These are phyloP conservation scores for Podilymbus podiceps DNA, from an alignment of 2,113 vertebrate genomes.

Conservation along the genomic window DNA sequence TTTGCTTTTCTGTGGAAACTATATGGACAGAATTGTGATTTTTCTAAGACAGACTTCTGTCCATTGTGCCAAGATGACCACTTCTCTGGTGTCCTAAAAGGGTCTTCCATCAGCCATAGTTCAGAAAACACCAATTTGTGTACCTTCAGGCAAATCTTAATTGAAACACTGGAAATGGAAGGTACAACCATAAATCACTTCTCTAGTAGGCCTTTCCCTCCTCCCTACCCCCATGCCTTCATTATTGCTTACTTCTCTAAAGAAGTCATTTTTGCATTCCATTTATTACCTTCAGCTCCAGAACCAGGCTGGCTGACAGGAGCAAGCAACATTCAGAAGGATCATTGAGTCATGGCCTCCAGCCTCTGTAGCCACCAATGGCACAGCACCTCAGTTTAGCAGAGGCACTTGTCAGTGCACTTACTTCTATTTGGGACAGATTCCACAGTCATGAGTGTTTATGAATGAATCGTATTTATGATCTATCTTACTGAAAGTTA, in stretches of 20 bases:
- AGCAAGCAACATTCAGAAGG: neutral
- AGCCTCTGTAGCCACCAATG: neutral
- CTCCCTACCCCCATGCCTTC: neutral
- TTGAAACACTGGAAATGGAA: neutral
- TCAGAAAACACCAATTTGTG: neutral
- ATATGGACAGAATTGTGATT: neutral
- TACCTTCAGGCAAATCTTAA: neutral
- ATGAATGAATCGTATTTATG: neutral
- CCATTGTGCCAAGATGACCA: neutral
- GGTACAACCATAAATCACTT: neutral
- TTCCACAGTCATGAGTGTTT: neutral
- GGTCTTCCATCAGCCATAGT: neutral
- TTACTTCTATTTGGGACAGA: neutral
- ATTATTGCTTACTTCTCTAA: neutral
- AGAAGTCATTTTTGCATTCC: neutral
- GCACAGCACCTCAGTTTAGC: neutral
- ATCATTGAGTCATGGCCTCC: accelerated
- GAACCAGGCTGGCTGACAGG: neutral
- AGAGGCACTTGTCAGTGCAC: neutral
- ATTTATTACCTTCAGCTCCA: neutral
- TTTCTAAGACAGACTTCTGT: neutral
- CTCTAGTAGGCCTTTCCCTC: neutral
- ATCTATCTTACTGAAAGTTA: neutral
- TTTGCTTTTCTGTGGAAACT: neutral
- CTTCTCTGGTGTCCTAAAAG: neutral